phyloP scores from a whole-genome alignment of 2,113 vertebrate species.

The Zapus hudsonius region DNA sequence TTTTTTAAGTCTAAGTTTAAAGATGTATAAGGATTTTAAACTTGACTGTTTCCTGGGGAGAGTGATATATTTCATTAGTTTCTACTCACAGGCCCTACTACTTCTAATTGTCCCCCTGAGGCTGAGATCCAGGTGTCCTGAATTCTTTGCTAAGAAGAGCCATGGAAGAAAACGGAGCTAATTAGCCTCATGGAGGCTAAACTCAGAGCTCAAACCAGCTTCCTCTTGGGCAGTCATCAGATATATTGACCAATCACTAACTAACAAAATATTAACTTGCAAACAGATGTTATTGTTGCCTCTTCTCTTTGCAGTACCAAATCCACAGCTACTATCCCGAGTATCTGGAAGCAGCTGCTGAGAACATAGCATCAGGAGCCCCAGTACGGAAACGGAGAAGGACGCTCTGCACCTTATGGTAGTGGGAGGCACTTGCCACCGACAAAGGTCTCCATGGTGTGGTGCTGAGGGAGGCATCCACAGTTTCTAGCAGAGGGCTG shows the following conservation, averaged over 20 bases:
- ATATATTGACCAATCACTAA: neutral
- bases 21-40: neutral
- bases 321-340: neutral
- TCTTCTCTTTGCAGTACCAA: constrained; percentile 11
- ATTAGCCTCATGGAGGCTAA: neutral
- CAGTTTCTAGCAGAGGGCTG: constrained; percentile 3
- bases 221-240: neutral
- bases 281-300: neutral
- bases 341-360: neutral
- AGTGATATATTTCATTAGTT: neutral
- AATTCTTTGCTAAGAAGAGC: constrained; percentile 2
- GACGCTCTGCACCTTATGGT: neutral
- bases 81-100: neutral
- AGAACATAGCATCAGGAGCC: neutral
- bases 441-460: neutral
- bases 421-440: neutral
- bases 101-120: neutral
- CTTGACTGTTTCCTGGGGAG: neutral
- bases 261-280: neutral
- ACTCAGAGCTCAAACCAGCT: neutral
- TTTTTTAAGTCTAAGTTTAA: neutral
- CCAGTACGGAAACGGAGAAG: neutral
- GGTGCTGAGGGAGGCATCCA: neutral
- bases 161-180: neutral
- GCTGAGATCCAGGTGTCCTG: neutral